Base-by-base conservation (phyloP, 1,140 invertebrate species). In the Euwallacea similis region DNA sequence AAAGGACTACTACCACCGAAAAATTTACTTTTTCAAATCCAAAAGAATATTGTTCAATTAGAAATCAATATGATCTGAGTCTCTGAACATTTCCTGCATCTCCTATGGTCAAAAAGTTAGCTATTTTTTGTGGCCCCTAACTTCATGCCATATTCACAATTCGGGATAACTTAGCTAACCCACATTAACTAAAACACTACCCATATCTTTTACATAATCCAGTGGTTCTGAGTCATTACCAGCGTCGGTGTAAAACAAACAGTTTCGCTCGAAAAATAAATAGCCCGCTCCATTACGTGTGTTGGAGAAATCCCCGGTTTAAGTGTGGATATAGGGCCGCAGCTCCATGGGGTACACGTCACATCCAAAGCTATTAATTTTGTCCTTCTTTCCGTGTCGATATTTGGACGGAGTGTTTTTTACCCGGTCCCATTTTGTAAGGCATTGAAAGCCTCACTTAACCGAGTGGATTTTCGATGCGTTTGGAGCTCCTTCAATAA, bases 221-320 rank as follows among this genome's bases (percentile, higher is more conserved):
- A 55, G 7, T n/a, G 53, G 9, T 7, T 11, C 10, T 10, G 21
- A 60, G 33, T 60, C 58, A 60, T 63, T 63, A 63, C 61, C 43
- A 33, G 61, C 21, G 61, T 63, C 61, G 61, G 61, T 63, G 61
- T 63, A 16, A 50, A 33, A 63, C 61, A 63, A 63, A 63, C 61
- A 63, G 43, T 9, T 7, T 15, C 44, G 61, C 6, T 42, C 61
- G n/a, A 9, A 63, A 63, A 63, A 46, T 63, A 63, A 63, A 63
- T 63, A 63, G 21, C 46, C 44, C 15, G 44, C 11, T 46, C 61
- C 43, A 63, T 63, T 63, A 63, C 33, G 13, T 63, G 61, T 50
- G 61, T 50, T 63, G 42, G 44, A 47, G 16, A 47, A 63, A 63
- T 47, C 13, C 61, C 43, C 43, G 43, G 61, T 63, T 46, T 47